phyloP scores from a whole-genome alignment of 1,140 invertebrate species.

The Drosophila pandora region DNA sequence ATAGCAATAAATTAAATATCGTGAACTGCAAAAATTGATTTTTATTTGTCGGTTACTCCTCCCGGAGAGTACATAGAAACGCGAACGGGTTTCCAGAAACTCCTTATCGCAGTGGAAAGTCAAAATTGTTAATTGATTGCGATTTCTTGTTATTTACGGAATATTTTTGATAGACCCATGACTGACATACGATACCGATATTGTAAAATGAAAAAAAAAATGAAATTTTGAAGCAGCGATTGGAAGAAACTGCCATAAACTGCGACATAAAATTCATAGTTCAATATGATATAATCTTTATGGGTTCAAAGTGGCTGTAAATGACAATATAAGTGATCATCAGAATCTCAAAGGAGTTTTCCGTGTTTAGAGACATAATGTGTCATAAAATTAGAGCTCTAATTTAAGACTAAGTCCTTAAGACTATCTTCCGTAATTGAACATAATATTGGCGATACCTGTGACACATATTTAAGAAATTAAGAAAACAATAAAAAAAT shows the following conservation, averaged over 20 bases:
- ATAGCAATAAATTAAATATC: conserved; percentile 64
- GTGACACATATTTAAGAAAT: conserved; percentile 4
- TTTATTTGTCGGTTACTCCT: conserved; percentile 2
- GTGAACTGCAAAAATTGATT: conserved; percentile 41
- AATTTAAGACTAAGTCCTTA: neutral
- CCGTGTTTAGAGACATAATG: too few species aligned
- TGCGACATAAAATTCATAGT: neutral
- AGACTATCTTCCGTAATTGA: neutral
- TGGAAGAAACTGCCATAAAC: conserved; percentile 8
- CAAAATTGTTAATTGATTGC: conserved; percentile 49
- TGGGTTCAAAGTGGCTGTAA: neutral
- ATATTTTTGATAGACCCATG: conserved; percentile 37
- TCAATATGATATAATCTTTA: neutral
- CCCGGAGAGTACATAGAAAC: neutral
- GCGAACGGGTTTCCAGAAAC: conserved; percentile 15
- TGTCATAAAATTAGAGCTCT: too few species aligned
- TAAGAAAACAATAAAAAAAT: neutral
- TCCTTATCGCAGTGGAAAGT: conserved; percentile 31
- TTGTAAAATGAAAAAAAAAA: conserved; percentile 24
- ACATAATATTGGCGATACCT: neutral
- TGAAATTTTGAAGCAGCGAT: conserved; percentile 19
- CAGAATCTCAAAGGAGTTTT: too few species aligned
- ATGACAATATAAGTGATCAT: too few species aligned
- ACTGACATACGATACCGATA: conserved; percentile 32
- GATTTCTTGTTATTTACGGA: conserved; percentile 56